A percentile compares a stretch with the other conserved stretches of the same genome.
phyloP scores from a whole-genome alignment of 2,888 invertebrate species.

The Epistrophella euchroma region DNA sequence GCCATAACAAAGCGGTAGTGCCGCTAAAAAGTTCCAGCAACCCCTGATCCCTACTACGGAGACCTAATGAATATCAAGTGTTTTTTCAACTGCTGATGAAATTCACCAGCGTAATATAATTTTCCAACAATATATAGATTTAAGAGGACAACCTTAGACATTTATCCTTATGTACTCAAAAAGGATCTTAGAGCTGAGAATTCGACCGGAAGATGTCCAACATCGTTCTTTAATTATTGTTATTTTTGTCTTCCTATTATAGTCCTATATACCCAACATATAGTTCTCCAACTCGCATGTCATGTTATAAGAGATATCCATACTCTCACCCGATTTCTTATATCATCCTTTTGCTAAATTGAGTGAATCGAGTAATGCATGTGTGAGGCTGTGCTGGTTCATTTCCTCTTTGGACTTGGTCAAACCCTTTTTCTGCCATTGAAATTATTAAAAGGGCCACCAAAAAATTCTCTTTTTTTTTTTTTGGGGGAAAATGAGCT shows the following conservation, averaged over 20 bases:
- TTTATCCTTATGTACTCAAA: constrained; percentile 24
- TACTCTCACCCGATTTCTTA: constrained; percentile 7
- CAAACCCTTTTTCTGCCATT: constrained; percentile 62
- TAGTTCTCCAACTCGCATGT: background rate
- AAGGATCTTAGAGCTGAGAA: constrained; percentile 50
- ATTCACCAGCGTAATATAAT: constrained; percentile 24
- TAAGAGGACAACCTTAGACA: constrained; percentile 26
- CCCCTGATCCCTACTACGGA: no score
- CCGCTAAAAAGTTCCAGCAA: no score
- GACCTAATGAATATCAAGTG: no score
- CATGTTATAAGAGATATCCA: constrained; percentile 14
- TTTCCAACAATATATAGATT: constrained; percentile 42
- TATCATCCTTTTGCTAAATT: constrained; percentile 44
- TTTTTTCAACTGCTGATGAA: constrained; percentile 12
- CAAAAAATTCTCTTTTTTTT: constrained; percentile 39
- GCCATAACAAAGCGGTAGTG: no score
- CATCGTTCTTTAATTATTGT: constrained; percentile 70
- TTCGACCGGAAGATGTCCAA: constrained; percentile 58
- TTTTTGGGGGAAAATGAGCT: background rate
- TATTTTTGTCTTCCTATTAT: constrained; percentile 43
- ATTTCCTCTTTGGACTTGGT: constrained; percentile 41
- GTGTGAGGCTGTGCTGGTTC: constrained; percentile 43
- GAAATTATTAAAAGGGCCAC: constrained; percentile 65
- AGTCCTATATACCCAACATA: background rate
- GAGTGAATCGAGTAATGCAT: constrained; percentile 63